Conservation (phyloP, 2,797 vertebrate species). For the Pempheris klunzingeri region DNA sequence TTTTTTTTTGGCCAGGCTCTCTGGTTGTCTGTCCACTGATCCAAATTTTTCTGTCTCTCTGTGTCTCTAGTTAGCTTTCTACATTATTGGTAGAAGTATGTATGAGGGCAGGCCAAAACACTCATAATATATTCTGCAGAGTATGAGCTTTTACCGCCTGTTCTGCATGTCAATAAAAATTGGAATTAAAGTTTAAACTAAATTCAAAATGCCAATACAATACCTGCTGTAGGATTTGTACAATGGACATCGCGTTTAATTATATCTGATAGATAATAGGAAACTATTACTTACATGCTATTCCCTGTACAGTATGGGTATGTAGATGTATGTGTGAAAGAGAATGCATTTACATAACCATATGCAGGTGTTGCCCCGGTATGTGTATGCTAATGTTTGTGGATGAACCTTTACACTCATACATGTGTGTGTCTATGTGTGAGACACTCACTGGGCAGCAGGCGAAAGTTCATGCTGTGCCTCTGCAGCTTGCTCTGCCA, state of each 20-base stretch:
- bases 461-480: constrained; percentile 59
- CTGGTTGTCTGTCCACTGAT: background rate
- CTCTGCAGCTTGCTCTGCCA: constrained; percentile 46
- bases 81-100: background rate
- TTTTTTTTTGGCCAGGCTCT: background rate
- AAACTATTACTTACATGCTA: too few relatives aligned
- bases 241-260: background rate
- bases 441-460: constrained; percentile 42
- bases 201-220: background rate
- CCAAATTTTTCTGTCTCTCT: background rate
- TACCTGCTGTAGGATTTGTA: background rate
- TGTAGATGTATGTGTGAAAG: background rate
- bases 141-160: background rate
- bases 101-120: background rate
- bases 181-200: too few relatives aligned
- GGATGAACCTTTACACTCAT: background rate
- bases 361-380: background rate
- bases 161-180: background rate
- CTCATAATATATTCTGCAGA: background rate
- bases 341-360: constrained; percentile 9
- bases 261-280: background rate
- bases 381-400: constrained; percentile 3
- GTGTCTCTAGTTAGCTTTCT: background rate
- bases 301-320: background rate
- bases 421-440: background rate